A percentile compares a stretch with the other conserved stretches of the same genome.
Conservation (phyloP, 2,888 invertebrate genomes). For the Callimorpha dominula region DNA sequence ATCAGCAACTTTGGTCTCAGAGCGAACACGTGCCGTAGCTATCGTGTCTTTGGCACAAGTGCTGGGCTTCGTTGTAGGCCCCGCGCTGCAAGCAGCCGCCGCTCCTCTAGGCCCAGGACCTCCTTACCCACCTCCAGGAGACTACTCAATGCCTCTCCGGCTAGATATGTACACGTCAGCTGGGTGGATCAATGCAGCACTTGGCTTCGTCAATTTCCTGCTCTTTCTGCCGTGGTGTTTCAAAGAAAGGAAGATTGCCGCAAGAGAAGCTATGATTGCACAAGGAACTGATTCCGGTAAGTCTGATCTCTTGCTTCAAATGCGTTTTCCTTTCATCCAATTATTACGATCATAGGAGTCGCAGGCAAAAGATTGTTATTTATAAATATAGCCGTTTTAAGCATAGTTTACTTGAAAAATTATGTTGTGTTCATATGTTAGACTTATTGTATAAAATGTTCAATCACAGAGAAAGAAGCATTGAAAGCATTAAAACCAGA, state of each 20-base stretch:
- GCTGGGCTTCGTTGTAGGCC: constrained; percentile 94
- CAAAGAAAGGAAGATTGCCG: constrained; percentile 92
- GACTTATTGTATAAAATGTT: not conserved
- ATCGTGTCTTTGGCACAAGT: constrained; percentile 95
- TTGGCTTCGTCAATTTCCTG: constrained; percentile 90
- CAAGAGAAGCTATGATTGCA: constrained; percentile 91
- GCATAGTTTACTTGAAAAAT: too few species aligned
- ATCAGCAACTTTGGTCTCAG: constrained; percentile 92
- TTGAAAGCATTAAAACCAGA: constrained; percentile 90
- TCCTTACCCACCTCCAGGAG: constrained; percentile 78
- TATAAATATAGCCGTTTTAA: not conserved
- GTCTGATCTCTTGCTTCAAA: not conserved
- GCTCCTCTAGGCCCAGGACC: constrained; percentile 90
- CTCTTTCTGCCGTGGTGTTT: constrained; percentile 92
- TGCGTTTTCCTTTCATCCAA: not conserved
- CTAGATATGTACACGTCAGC: constrained; percentile 96
- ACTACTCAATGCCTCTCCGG: constrained; percentile 85
- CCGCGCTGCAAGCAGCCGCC: constrained; percentile 93
- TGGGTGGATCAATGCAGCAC: constrained; percentile 93
- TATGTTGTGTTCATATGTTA: too few species aligned
- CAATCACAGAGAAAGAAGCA: constrained; percentile 89
- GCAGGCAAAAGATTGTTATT: not conserved
- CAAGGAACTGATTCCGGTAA: constrained; percentile 89
- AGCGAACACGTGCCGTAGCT: constrained; percentile 94
- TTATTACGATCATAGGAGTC: too few species aligned